These are phyloP conservation scores for Geotria australis DNA, from an alignment of 2,797 vertebrate species.

Conservation along the genomic window DNA sequence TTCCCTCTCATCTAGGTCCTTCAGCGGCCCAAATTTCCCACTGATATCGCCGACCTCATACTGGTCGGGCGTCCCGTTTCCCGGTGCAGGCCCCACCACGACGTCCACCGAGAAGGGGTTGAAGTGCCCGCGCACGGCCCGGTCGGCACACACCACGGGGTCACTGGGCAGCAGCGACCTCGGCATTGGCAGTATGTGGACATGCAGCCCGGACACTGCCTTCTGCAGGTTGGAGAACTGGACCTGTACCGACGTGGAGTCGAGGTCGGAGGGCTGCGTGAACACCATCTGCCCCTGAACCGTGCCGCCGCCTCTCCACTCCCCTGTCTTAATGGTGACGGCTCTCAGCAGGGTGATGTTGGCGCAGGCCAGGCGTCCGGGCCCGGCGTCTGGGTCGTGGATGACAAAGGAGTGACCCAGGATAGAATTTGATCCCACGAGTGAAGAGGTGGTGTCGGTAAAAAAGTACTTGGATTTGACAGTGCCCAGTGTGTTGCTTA, in stretches of 20 bases:
- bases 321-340: conserved; percentile 6
- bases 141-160: conserved; percentile 1
- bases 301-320: conserved; percentile 13
- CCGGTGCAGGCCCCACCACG: conserved; percentile 11
- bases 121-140: conserved; percentile 18
- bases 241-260: conserved; percentile 13
- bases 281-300: conserved; percentile 11
- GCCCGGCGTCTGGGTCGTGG: conserved; percentile 8
- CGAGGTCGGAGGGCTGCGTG: conserved; percentile 11
- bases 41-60: conserved; percentile 35
- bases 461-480: conserved; percentile 16
- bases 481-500: conserved; percentile 4
- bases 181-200: conserved; percentile 20
- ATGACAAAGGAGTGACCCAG: conserved; percentile 25
- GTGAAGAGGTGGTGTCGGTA: conserved; percentile 23
- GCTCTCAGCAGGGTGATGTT: conserved; percentile 17
- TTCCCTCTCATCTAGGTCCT: conserved; percentile 2
- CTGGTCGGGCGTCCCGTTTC: conserved; percentile 20
- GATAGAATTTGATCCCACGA: conserved; percentile 7
- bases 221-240: conserved; percentile 10
- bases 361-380: conserved; percentile 18
- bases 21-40: conserved; percentile 24
- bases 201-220: conserved; percentile 16
- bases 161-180: conserved; percentile 1
- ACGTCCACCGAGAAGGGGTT: conserved; percentile 16